Percentiles rank a stretch among this genome's conserved stretches.
phyloP scores from a whole-genome alignment of 2,888 invertebrate genomes.

The Acanthosoma haemorrhoidale region DNA sequence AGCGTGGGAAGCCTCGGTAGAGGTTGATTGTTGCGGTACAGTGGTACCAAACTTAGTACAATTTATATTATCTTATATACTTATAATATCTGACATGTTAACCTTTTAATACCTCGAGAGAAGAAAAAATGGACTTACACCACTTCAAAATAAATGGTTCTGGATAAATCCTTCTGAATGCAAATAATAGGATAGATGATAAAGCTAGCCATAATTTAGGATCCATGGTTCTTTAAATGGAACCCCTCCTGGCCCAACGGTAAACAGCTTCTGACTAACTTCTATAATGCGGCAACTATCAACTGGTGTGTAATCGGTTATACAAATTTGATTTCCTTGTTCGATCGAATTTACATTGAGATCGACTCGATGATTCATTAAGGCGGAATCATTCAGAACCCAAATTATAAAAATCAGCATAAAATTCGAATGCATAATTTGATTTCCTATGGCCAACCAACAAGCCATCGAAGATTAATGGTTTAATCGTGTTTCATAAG shows the following conservation, averaged over 20 bases:
- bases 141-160: too few species aligned
- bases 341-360: conserved; percentile 3
- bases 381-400: neutral
- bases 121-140: too few species aligned
- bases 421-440: too few species aligned
- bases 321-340: neutral
- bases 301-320: neutral
- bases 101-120: too few species aligned
- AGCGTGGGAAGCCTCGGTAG: too few species aligned
- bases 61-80: too few species aligned
- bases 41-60: too few species aligned
- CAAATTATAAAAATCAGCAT: neutral
- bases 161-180: neutral
- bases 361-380: neutral
- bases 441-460: too few species aligned
- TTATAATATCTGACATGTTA: too few species aligned
- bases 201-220: neutral
- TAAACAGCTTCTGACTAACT: neutral
- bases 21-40: too few species aligned
- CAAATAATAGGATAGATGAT: conserved; percentile 1
- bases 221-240: neutral
- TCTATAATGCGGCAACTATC: neutral
- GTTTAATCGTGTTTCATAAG: too few species aligned
- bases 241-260: neutral
- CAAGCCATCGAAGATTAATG: too few species aligned